Evolutionary conservation across 2,888 invertebrate species (phyloP), one percentile per base, ranked within the genome.

Genomic region (Pandemis corylana): DNA sequence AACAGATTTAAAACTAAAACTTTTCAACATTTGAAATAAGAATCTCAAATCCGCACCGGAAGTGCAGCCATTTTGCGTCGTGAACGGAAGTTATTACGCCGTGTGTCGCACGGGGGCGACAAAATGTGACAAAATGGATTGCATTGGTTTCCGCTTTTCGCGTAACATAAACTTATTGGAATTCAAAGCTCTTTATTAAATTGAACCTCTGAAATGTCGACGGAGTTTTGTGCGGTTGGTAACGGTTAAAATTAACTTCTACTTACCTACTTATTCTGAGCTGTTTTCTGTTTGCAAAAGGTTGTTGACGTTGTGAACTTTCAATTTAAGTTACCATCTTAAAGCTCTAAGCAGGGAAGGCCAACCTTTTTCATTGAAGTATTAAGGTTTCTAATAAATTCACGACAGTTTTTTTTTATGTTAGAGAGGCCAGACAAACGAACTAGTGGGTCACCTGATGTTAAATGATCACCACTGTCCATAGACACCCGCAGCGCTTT

Each of bases 31-130:
- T 61, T 69, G 56, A 13, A 68, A 46, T 61, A 61, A 61, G 68
- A 61, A 69, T 69, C 68, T 69, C 61, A n/a, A 61, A 49, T 62
- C 36, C 36, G 46, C 20, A 5, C 36, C 72, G 72, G 66, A 72
- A 67, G 49, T 66, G 66, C 66, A 67, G 72, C 72, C 72, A 72
- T 72, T 72, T 72, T 51, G 72, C 67, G 51, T 41, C 42, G 64
- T 63, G 61, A 72, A 20, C 66, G 72, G 72, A 72, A 67, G 72
- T 72, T 67, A 67, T 72, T 72, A 67, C 72, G 66, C 56, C 56
- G 56, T 65, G 56, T 59, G 71, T 65, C 71, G 51, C 15, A 44
- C 71, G 71, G 71, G 64, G 13, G 59, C 66, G 36, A 46, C 51
- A 20, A 59, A 71, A 66, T 71, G 71, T 66, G 36, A 66, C 61